Evolutionary conservation across 2,113 vertebrate species (phyloP).

Genomic region (Neolamprologus fasciatus): DNA sequence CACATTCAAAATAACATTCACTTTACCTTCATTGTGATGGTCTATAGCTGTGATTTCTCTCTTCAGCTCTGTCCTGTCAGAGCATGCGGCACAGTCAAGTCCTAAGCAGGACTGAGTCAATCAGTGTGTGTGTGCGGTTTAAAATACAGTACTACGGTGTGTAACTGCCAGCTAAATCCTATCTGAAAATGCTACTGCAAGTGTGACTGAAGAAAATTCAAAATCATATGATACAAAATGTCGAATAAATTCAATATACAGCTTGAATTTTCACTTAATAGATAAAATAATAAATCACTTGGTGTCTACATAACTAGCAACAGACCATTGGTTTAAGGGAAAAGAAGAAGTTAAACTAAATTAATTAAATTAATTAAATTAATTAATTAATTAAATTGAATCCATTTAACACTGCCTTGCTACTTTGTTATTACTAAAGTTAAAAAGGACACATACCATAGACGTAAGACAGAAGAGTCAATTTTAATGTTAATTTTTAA

Average conservation of each 20-base stretch:
- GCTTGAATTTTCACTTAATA: background rate
- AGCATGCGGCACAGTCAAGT: background rate
- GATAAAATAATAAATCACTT: background rate
- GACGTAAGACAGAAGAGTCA: background rate
- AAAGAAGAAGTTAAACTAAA: background rate
- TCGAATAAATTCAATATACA: background rate
- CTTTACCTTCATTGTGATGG: conserved; percentile 30
- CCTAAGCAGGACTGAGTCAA: conserved; percentile 13
- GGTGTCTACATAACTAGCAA: background rate
- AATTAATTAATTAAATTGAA: background rate
- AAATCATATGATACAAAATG: background rate
- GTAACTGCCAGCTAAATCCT: background rate
- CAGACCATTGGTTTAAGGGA: background rate
- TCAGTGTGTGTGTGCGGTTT: background rate
- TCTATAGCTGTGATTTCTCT: background rate
- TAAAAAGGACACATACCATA: background rate
- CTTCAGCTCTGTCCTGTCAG: background rate
- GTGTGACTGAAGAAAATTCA: background rate
- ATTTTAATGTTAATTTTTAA: background rate
- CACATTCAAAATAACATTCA: background rate
- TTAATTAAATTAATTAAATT: too few relatives aligned
- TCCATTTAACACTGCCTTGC: background rate
- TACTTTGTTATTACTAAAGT: background rate
- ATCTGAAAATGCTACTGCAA: background rate
- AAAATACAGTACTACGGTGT: background rate